Conservation (phyloP, 2,797 vertebrate species). For the Ctenosaura bakeri region DNA sequence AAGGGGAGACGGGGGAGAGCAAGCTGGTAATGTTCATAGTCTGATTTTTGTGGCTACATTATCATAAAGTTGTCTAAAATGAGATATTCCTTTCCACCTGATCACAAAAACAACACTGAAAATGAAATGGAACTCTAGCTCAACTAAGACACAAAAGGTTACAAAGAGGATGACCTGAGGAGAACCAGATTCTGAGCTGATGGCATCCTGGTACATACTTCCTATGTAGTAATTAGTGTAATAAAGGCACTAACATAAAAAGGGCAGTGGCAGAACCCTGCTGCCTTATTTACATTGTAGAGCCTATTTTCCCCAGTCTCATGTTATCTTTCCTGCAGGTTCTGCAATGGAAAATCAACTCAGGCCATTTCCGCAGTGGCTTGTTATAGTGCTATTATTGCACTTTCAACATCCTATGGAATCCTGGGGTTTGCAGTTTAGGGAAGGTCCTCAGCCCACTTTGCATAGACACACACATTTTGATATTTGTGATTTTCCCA, state of each 20-base stretch:
- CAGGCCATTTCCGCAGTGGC: slow-evolving; percentile 65
- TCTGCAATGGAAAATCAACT: slow-evolving; percentile 65
- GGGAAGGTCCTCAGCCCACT: too few relatives aligned
- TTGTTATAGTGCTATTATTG: too few relatives aligned
- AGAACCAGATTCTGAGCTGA: slow-evolving; percentile 42
- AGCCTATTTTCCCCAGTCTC: slow-evolving; percentile 44
- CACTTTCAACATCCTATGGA: too few relatives aligned
- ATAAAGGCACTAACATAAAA: slow-evolving; percentile 63
- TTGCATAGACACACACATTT: too few relatives aligned
- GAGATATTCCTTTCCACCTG: slow-evolving; percentile 49
- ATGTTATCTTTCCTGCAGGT: slow-evolving; percentile 62
- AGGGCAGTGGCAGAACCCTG: slow-evolving; percentile 49
- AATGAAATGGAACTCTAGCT: slow-evolving; percentile 58
- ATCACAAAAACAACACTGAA: slow-evolving; percentile 56
- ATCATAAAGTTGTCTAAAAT: slow-evolving; percentile 53
- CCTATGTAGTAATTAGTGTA: slow-evolving; percentile 63
- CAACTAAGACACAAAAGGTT: slow-evolving; percentile 48
- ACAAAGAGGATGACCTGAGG: slow-evolving; percentile 60
- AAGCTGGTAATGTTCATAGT: background rate
- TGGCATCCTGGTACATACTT: slow-evolving; percentile 65
- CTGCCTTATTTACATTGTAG: slow-evolving; percentile 53
- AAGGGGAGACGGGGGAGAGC: too few relatives aligned
- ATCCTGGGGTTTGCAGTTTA: too few relatives aligned
- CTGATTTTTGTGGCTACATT: slow-evolving; percentile 12
- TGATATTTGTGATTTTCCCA: too few relatives aligned